Evolutionary conservation across 2,797 vertebrate genomes (phyloP), one percentile per base, ranked within the genome.

Genomic region (Gadopsis marmoratus): DNA sequence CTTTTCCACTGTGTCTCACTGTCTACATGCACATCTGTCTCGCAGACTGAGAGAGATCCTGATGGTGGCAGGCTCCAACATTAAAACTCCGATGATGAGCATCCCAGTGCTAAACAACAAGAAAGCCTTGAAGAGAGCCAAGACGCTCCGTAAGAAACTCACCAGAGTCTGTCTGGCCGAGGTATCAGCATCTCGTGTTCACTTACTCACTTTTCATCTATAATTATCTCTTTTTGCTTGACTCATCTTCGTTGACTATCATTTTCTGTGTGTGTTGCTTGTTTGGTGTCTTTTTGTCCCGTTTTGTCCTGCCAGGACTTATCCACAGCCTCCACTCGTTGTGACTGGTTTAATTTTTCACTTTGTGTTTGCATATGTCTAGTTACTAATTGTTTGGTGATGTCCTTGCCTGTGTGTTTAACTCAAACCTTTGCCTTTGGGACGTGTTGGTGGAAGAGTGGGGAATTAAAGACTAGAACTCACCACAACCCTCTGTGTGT

Each of bases 61-160:
- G 69, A 95, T 98, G 97, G 95, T 97, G 78, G 98, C 98, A 73
- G 97, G 96, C 31, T 92, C 96, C 70, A 97, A 95, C 64, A 99
- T 99, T 84, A 98, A 99, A 93, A 99, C 98, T 0, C 98, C 98
- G 1, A 99, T 96, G 94, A 99, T 99, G 98, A 97, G 97, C 0
- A 93, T 98, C 65, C 98, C 98, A 0, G 97, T 99, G 70, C 65
- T 97, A 8, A 94, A 76, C 88, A 97, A 83, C 89, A 97, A 90
- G 91, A 97, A 91, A 61, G 97, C 98, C 19, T 66, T 96, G 85
- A 97, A 96, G 88, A 96, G 80, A 43, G 97, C 95, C 39, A 97
- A 96, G 48, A 94, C 60, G 0, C 96, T 99, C 29, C 96, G 96
- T 70, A 98, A 97, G 82, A 92, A 93, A 50, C 95, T 99, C 47